phyloP scores from a whole-genome alignment of 2,113 vertebrate genomes.

The Gavialis gangeticus region DNA sequence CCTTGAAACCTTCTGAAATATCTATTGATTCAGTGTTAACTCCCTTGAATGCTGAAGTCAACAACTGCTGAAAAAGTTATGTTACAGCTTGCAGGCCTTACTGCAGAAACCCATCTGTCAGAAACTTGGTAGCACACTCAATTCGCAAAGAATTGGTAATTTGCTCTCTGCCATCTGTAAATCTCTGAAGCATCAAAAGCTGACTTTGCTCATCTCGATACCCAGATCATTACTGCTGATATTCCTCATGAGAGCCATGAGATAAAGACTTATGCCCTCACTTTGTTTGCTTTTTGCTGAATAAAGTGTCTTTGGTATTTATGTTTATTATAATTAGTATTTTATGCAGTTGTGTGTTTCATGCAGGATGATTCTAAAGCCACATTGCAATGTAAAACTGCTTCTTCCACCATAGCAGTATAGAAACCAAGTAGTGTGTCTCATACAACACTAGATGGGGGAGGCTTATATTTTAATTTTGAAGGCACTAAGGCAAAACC shows the following conservation, averaged over 20 bases:
- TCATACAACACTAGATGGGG: not conserved
- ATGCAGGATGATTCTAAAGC: not conserved
- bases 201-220: rapidly evolving
- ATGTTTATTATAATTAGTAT: conserved; percentile 4
- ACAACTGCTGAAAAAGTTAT: not conserved
- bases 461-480: not conserved
- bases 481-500: not conserved
- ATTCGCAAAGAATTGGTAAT: conserved; percentile 35
- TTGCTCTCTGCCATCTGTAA: conserved; percentile 18
- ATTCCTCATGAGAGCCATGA: not conserved
- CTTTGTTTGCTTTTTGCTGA: conserved; percentile 7
- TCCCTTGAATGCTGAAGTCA: conserved; percentile 34
- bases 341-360: not conserved
- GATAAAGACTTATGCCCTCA: not conserved
- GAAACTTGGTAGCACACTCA: conserved; percentile 2
- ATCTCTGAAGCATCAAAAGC: conserved; percentile 15
- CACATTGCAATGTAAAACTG: not conserved
- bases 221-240: not conserved
- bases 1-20: conserved; percentile 32
- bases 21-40: not conserved
- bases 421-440: not conserved
- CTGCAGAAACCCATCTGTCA: conserved; percentile 23
- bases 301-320: not conserved
- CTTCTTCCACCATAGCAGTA: not conserved
- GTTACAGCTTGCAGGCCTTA: conserved; percentile 12